Evolutionary conservation across 1,140 invertebrate species (phyloP).

Genomic region (Leptopilina clavipes): DNA sequence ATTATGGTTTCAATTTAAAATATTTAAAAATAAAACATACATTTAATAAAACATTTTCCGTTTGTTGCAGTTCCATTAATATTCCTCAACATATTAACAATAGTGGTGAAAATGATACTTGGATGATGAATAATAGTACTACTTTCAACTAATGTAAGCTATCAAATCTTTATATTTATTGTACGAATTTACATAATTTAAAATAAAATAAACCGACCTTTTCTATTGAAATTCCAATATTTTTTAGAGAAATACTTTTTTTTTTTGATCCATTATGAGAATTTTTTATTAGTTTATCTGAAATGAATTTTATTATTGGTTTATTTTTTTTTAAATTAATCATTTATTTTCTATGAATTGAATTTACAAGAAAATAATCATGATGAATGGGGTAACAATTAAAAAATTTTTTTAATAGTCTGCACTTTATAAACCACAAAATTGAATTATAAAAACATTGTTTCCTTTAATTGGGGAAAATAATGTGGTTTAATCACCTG

Average conservation of each 20-base stretch:
- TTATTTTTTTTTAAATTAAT: neutral
- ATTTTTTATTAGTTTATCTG: neutral
- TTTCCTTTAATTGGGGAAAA: neutral
- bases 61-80: conserved; percentile 91
- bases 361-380: neutral
- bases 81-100: conserved; percentile 87
- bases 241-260: neutral
- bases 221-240: neutral
- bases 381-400: neutral
- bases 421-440: neutral
- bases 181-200: neutral
- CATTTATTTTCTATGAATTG: neutral
- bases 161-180: conserved; percentile 31
- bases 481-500: conserved; percentile 6
- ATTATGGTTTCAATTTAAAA: too few relatives aligned
- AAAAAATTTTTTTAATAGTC: neutral
- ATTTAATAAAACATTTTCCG: conserved; percentile 55
- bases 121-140: conserved; percentile 74
- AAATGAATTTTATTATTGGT: neutral
- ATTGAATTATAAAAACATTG: neutral
- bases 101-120: conserved; percentile 86
- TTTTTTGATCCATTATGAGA: neutral
- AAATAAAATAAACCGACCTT: conserved; percentile 9
- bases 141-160: neutral
- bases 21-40: neutral